Evolutionary conservation across 2,888 invertebrate genomes (phyloP).

Genomic region (Andrena hattorfiana): DNA sequence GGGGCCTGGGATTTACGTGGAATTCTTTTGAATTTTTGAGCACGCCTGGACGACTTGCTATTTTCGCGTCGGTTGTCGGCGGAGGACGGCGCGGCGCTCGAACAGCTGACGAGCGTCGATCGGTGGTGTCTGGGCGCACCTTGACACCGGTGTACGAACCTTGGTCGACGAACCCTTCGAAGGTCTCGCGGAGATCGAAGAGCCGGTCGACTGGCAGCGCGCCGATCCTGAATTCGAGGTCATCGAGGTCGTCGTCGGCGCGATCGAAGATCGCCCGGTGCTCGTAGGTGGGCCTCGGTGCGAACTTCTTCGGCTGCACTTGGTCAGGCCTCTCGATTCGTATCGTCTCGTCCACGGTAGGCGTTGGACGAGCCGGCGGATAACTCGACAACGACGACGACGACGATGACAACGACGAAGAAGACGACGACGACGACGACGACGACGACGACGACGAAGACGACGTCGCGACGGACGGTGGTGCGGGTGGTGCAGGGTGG

Average conservation of each 20-base stretch:
- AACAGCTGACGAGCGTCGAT: slow-evolving; percentile 25
- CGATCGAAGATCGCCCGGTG: slow-evolving; percentile 85
- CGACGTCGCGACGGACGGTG: slow-evolving; percentile 77
- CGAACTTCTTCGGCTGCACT: slow-evolving; percentile 79
- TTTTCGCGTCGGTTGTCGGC: slow-evolving; percentile 2
- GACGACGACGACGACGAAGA: slow-evolving; percentile 64
- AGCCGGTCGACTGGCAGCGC: slow-evolving; percentile 87
- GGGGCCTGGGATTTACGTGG: not conserved
- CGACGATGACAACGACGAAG: slow-evolving; percentile 64
- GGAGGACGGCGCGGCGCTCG: slow-evolving; percentile 6
- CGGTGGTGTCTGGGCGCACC: slow-evolving; percentile 47
- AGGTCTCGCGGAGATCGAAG: slow-evolving; percentile 88
- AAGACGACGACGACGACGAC: slow-evolving; percentile 53
- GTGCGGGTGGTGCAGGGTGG: slow-evolving; percentile 79
- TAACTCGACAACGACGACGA: slow-evolving; percentile 66
- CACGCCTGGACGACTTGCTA: slow-evolving; percentile 15
- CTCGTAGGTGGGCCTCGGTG: slow-evolving; percentile 84
- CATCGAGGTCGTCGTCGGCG: slow-evolving; percentile 86
- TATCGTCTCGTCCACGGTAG: slow-evolving; percentile 78
- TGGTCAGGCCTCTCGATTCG: slow-evolving; percentile 79
- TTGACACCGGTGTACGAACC: slow-evolving; percentile 85
- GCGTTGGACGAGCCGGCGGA: slow-evolving; percentile 78
- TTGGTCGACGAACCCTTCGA: slow-evolving; percentile 89
- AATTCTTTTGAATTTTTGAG: not conserved
- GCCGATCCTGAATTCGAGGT: slow-evolving; percentile 80